These are phyloP conservation scores for Geococcyx californianus DNA, from an alignment of 2,113 vertebrate species.

Conservation along the genomic window DNA sequence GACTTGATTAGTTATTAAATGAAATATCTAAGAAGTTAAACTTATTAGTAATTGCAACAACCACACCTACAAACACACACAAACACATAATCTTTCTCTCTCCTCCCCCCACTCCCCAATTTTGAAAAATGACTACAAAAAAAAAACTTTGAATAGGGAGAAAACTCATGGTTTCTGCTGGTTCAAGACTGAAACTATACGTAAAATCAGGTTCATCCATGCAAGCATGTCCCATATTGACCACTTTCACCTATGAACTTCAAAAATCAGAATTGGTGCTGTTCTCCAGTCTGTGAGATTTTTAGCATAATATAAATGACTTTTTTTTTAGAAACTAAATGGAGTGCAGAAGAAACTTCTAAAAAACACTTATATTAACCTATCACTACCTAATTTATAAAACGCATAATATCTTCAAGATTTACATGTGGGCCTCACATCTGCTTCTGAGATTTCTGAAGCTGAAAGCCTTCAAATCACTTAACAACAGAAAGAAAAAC, in stretches of 20 bases:
- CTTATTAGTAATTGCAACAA: background rate
- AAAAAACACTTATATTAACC: background rate
- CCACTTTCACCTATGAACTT: background rate
- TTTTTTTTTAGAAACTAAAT: background rate
- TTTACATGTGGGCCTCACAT: background rate
- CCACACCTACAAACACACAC: background rate
- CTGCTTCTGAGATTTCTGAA: background rate
- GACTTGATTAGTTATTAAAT: background rate
- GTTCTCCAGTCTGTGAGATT: background rate
- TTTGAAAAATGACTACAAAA: background rate
- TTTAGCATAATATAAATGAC: background rate
- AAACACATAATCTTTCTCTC: background rate
- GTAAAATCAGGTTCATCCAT: background rate
- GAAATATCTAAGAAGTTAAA: background rate
- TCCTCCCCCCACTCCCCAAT: fast-evolving
- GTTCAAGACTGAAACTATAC: background rate
- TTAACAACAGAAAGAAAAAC: background rate
- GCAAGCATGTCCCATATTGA: background rate
- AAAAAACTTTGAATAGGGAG: background rate
- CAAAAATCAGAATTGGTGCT: background rate
- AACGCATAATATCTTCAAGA: background rate
- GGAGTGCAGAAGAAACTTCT: background rate
- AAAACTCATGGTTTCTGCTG: background rate
- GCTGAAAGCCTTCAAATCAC: background rate
- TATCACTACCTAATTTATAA: background rate